Evolutionary conservation across 2,888 invertebrate genomes (phyloP), one percentile per base, ranked within the genome.

Genomic region (Troides aeacus): DNA sequence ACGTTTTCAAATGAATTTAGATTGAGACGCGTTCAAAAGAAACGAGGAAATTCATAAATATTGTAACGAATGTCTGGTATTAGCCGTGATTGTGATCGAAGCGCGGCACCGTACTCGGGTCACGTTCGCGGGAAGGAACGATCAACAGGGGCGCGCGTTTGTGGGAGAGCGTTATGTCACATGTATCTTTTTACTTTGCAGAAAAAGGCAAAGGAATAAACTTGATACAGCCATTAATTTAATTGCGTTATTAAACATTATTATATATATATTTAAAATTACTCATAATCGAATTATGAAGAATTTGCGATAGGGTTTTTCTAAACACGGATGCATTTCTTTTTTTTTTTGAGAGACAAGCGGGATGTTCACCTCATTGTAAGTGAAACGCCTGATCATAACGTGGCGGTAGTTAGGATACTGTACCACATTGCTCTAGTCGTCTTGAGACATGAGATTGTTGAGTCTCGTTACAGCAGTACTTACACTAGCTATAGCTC

Each of bases 41-140:
- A 30, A 66, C 12, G 62, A 63, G 66, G 66, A 66, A 70, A 70
- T 70, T 66, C 70, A 70, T 70, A 70, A 70, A 70, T 66, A 70
- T 70, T 67, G 67, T 64, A 70, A 67, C 67, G 56, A 67, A 67
- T 66, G 70, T 56, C 67, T 30, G 50, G 64, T 67, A 64, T 64
- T 70, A 70, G 64, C 57, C 23, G 64, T 70, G 70, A 70, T 70
- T 64, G 70, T 70, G 64, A 70, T 70, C 56, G 67, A 30, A 39
- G 23, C 18, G 42, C 62, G 42, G 46, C 56, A 64, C 61, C 42
- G 36, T n/a, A 70, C 12, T 21, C 70, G n/a, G 57, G 60, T 70
- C 70, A 70, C 70, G 70, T 70, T 53, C 56, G 46, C 64, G 53
- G 56, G 50, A 56, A 64, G 64, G 64, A 64, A 46, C 66, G 56